Base-by-base conservation (phyloP, 1,140 invertebrate genomes). In the Hypsibius dujardini region DNA sequence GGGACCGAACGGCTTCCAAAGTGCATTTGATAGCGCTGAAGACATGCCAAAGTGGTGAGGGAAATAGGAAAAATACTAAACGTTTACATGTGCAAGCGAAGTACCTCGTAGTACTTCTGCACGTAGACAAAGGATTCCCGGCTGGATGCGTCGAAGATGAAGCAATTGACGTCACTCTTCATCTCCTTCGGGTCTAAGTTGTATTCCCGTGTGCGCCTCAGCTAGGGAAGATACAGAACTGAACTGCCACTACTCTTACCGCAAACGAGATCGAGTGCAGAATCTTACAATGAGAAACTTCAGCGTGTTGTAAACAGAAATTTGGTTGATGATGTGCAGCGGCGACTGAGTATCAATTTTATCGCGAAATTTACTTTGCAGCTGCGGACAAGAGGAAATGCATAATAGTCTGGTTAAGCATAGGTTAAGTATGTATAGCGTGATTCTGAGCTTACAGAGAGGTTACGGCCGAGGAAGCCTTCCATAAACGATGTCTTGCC, bases 401-500 rank as follows among this genome's bases (percentile, higher is more conserved):
- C 7, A 56, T n/a, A 56, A 12, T 56, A n/a, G 50, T n/a, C 7
- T n/a, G n/a, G n/a, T 56, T 56, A 7, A 56, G 50, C 50, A 56
- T 7, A 12, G 50, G 50, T 12, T 56, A n/a, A 56, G n/a, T 28
- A 56, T 7, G 50, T 56, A 56, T n/a, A 56, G 28, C 28, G 28
- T 28, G 28, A 67, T 15, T 67, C 62, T 12, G n/a, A 56, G 78
- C 74, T 74, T 80, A 81, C 78, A 70, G 82, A 77, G 70, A 83
- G 73, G 73, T 80, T 83, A 74, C 82, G 79, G 7, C 82, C 82
- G 47, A 87, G 77, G 75, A 97, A 88, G 71, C 88, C 91, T 78
- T 91, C 86, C 79, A 95, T 91, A 74, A 98, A 86, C 7, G 89
- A 88, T 1, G 93, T 95, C 82, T 98, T 98, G 62, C 95, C 95